Evolutionary conservation across 2,888 invertebrate species (phyloP).

Genomic region (Eutolmus rufibarbis): DNA sequence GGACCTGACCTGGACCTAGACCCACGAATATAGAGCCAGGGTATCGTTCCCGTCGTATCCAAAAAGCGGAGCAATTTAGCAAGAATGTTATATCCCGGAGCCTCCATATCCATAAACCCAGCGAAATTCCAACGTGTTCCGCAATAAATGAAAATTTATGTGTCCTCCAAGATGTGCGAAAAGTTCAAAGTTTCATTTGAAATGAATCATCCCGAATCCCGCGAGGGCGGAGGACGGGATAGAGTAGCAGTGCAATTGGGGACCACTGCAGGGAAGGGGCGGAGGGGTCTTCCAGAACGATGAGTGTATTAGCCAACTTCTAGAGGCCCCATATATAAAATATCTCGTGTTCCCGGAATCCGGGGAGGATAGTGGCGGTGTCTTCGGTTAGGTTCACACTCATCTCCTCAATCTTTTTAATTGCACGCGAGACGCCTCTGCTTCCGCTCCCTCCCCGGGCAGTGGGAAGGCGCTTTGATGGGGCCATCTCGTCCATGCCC

Average conservation of each 20-base stretch:
- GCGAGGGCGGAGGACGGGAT: background rate
- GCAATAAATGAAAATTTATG: slow-evolving; percentile 31
- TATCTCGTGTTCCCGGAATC: background rate
- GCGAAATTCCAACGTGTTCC: background rate
- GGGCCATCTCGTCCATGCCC: too few relatives aligned
- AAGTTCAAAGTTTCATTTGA: slow-evolving; percentile 21
- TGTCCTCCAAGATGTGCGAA: slow-evolving; percentile 23
- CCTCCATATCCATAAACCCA: background rate
- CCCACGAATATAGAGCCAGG: background rate
- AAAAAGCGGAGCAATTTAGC: background rate
- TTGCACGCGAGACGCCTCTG: background rate
- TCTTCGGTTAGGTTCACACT: background rate
- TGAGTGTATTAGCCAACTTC: background rate
- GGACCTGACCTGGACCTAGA: background rate
- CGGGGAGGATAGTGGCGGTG: background rate
- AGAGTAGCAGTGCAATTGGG: background rate
- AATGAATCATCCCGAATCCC: slow-evolving; percentile 14
- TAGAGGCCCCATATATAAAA: background rate
- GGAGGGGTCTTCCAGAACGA: background rate
- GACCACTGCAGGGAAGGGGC: background rate
- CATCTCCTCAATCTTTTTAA: slow-evolving; percentile 24
- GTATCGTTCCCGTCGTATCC: background rate
- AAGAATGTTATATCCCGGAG: background rate
- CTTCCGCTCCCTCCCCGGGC: background rate
- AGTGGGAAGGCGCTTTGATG: background rate